phyloP scores from a whole-genome alignment of 1,140 invertebrate genomes.

The Kradibia gibbosae region DNA sequence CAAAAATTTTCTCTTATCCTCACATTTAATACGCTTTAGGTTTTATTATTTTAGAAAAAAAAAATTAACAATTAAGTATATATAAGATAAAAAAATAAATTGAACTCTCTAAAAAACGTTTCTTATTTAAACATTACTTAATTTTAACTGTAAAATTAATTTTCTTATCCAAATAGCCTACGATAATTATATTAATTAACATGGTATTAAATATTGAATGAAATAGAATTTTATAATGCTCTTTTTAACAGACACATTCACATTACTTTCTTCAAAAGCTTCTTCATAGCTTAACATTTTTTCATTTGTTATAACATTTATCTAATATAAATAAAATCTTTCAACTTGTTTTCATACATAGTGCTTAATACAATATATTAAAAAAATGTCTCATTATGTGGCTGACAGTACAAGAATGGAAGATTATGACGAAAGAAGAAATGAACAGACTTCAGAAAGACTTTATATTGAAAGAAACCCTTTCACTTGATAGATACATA shows the following conservation, averaged over 20 bases:
- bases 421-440: constrained; percentile 26
- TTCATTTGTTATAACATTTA: not conserved
- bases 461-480: constrained; percentile 39
- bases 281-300: not conserved
- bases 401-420: not conserved
- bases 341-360: not conserved
- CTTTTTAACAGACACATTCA: not conserved
- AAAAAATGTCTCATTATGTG: not conserved
- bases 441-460: constrained; percentile 19
- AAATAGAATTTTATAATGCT: not conserved
- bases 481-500: constrained; percentile 39
- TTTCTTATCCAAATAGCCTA: not conserved
- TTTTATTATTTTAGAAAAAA: too few species aligned
- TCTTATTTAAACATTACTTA: too few species aligned
- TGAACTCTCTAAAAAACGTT: too few species aligned
- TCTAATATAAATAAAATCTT: not conserved
- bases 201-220: not conserved
- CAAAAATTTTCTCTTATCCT: too few species aligned
- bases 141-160: not conserved
- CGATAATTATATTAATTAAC: not conserved
- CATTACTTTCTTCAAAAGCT: constrained; percentile 11
- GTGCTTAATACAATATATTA: too few species aligned
- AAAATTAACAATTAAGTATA: not conserved
- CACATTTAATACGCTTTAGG: too few species aligned
- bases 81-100: too few species aligned